phyloP scores from a whole-genome alignment of 1,140 invertebrate species.

The Sitodiplosis mosellana region DNA sequence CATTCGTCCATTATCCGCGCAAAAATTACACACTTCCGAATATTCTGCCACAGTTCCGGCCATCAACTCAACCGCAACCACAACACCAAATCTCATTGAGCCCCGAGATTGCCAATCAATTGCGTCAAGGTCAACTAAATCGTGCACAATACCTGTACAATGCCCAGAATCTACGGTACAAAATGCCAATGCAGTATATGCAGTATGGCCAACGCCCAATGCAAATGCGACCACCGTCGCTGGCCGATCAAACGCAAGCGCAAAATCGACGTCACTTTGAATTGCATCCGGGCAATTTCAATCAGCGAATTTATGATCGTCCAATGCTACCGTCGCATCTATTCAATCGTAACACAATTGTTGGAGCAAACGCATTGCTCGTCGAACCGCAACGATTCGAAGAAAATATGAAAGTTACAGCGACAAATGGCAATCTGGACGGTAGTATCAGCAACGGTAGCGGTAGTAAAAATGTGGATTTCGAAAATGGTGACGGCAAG shows the following conservation, averaged over 20 bases:
- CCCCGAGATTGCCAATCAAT: slow-evolving; percentile 11
- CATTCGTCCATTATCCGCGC: no score
- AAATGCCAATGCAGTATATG: slow-evolving; percentile 20
- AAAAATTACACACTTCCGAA: slow-evolving; percentile 33
- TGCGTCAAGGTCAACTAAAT: slow-evolving; percentile 10
- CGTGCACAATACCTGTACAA: slow-evolving; percentile 17
- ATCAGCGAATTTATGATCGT: no score
- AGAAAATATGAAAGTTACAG: no score
- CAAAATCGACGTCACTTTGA: not conserved
- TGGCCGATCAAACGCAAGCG: not conserved
- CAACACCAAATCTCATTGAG: slow-evolving; percentile 35
- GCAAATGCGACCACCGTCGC: not conserved
- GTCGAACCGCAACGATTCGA: no score
- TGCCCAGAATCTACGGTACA: slow-evolving; percentile 23
- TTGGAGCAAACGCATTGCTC: no score
- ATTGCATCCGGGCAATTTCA: no score
- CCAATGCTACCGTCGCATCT: no score
- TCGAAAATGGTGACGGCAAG: no score
- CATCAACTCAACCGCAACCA: slow-evolving; percentile 16
- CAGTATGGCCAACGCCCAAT: slow-evolving; percentile 26
- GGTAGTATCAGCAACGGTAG: no score
- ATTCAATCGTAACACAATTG: no score
- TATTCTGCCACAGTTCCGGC: slow-evolving; percentile 49
- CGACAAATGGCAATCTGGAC: no score
- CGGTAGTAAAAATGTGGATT: no score